Percentiles rank a stretch among this genome's conserved stretches.
Evolutionary conservation across 2,113 vertebrate species (phyloP).

Genomic region (Siniperca chuatsi): DNA sequence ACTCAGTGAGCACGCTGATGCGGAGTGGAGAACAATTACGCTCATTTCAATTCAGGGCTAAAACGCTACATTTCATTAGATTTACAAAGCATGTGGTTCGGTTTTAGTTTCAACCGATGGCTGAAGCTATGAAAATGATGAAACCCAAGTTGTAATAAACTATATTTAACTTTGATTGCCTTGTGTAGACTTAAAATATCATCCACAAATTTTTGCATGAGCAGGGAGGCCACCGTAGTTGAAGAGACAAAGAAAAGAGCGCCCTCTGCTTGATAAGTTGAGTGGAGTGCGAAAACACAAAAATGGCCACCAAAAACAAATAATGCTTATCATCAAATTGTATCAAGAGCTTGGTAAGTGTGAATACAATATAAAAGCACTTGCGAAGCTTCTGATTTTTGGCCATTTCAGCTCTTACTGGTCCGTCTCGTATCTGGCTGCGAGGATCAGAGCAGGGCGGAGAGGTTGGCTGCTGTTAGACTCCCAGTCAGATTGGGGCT

Average conservation of each 20-base stretch:
- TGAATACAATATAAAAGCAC: slow-evolving; percentile 21
- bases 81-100: not conserved
- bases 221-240: not conserved
- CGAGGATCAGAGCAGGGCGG: slow-evolving; percentile 50
- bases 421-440: not conserved
- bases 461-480: slow-evolving; percentile 29
- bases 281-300: not conserved
- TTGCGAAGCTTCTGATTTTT: slow-evolving; percentile 29
- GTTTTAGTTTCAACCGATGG: not conserved
- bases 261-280: not conserved
- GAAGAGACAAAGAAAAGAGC: not conserved
- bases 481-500: slow-evolving; percentile 29
- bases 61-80: not conserved
- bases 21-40: too few species aligned
- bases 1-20: too few species aligned
- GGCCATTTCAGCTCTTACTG: not conserved
- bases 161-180: too few species aligned
- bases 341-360: not conserved
- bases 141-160: too few species aligned
- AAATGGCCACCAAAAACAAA: slow-evolving; percentile 1
- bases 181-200: too few species aligned
- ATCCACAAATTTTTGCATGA: not conserved
- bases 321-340: not conserved
- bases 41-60: not conserved
- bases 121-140: too few species aligned